phyloP scores from a whole-genome alignment of 2,113 vertebrate species.

The Thermophis baileyi region DNA sequence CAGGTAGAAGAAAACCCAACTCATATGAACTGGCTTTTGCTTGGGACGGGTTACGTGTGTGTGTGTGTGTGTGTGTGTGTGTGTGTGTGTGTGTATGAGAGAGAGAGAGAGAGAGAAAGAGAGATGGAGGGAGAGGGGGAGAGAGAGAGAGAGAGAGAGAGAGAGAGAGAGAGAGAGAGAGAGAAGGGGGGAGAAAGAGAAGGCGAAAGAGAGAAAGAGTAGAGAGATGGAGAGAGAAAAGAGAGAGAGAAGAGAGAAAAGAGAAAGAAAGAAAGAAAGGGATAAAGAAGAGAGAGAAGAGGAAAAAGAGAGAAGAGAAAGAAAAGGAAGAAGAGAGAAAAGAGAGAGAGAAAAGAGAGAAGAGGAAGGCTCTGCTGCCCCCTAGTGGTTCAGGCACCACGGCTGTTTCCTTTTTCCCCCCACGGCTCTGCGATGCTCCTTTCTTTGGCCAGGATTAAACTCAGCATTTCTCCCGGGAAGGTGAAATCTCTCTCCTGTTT shows the following conservation, averaged over 20 bases:
- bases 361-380: constrained; percentile 33
- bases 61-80: neutral
- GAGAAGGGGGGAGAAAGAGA: rapidly evolving
- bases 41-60: neutral
- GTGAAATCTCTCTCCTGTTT: no score
- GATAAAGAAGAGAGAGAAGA: no score
- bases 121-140: no score
- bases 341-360: no score
- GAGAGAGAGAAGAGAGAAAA: rapidly evolving
- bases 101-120: rapidly evolving
- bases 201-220: rapidly evolving
- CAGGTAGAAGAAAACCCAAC: neutral
- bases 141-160: rapidly evolving
- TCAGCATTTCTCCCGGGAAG: neutral
- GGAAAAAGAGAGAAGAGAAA: rapidly evolving
- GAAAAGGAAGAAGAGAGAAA: no score
- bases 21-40: neutral
- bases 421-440: neutral
- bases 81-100: no score
- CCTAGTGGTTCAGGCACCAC: constrained; percentile 25
- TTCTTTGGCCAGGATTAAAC: neutral
- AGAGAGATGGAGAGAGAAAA: rapidly evolving
- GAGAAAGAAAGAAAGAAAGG: no score
- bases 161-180: rapidly evolving
- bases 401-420: no score